These are phyloP conservation scores for Tetanocera ferruginea DNA, from an alignment of 2,888 invertebrate genomes.

Conservation along the genomic window DNA sequence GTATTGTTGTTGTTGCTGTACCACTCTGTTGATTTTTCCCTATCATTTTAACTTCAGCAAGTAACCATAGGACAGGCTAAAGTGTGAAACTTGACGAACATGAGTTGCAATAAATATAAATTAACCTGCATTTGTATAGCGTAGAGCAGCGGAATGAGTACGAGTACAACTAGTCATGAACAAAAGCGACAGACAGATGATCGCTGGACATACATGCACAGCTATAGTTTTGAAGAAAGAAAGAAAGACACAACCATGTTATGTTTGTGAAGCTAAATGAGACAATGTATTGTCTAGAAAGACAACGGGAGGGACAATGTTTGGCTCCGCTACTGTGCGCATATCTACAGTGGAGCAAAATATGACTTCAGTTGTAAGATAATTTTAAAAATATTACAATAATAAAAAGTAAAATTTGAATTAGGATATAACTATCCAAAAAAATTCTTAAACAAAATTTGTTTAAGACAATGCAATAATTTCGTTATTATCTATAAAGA, in stretches of 20 bases:
- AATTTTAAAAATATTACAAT: too few relatives aligned
- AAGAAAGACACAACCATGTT: neutral
- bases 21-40: constrained; percentile 5
- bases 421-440: too few relatives aligned
- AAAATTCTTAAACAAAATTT: too few relatives aligned
- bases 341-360: neutral
- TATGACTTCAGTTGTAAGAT: neutral
- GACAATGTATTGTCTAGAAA: neutral
- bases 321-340: neutral
- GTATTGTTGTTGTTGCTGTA: constrained; percentile 39
- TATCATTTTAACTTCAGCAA: neutral
- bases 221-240: neutral
- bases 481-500: neutral
- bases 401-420: too few relatives aligned
- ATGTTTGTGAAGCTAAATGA: neutral
- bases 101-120: constrained; percentile 38
- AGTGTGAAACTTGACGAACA: constrained; percentile 39
- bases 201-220: neutral
- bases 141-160: neutral
- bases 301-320: neutral
- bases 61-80: constrained; percentile 6
- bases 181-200: neutral
- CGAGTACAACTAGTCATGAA: neutral
- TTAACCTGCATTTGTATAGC: constrained; percentile 33
- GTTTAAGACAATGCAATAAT: too few relatives aligned